A percentile compares a stretch with the other conserved stretches of the same genome.
These are phyloP conservation scores for Sinosuthora webbiana DNA, from an alignment of 2,113 vertebrate genomes.

Conservation along the genomic window DNA sequence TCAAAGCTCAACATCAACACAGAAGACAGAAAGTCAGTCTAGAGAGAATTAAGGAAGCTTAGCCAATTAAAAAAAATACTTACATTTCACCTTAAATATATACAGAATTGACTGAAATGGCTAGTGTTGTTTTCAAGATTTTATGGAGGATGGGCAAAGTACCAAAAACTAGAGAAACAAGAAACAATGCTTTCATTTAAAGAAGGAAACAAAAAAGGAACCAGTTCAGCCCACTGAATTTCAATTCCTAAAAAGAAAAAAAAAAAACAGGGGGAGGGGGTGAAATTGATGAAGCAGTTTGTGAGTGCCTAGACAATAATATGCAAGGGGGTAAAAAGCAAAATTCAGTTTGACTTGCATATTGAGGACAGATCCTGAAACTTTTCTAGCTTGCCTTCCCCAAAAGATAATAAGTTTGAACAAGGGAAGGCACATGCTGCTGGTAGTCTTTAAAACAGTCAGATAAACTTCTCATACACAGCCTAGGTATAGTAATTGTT, in stretches of 20 bases:
- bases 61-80: neutral
- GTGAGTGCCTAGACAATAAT: neutral
- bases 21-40: neutral
- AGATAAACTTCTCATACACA: neutral
- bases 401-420: neutral
- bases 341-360: neutral
- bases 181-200: neutral
- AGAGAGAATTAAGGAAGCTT: neutral
- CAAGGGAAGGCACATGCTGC: neutral
- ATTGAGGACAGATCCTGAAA: neutral
- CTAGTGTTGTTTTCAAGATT: neutral
- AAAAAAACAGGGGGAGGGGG: too few relatives aligned
- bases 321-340: neutral
- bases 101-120: neutral
- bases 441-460: neutral
- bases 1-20: neutral
- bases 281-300: neutral
- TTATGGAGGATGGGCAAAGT: neutral
- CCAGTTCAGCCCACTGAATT: slow-evolving; percentile 1
- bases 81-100: neutral
- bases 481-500: neutral
- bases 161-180: neutral
- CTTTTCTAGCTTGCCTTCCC: neutral
- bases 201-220: slow-evolving; percentile 18
- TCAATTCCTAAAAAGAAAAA: neutral